Conservation (phyloP, 2,113 vertebrate genomes). For the Scomber scombrus region DNA sequence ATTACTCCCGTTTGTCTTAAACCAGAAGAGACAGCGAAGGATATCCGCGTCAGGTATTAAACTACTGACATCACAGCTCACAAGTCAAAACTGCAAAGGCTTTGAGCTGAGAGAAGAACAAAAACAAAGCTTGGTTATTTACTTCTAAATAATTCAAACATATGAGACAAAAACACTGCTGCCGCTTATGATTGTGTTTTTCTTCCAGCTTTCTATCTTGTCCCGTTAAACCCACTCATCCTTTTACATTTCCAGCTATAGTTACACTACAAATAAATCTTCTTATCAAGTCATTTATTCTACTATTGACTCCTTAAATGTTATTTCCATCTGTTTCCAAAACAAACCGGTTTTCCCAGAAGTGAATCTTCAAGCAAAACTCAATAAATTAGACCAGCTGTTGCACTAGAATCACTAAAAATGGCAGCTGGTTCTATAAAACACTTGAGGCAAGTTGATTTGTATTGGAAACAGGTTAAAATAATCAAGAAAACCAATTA, state of each 20-base stretch:
- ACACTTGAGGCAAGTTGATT: too few relatives aligned
- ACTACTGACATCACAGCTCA: background rate
- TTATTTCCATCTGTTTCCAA: background rate
- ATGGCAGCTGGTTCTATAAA: too few relatives aligned
- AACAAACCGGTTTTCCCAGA: background rate
- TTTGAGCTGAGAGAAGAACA: background rate
- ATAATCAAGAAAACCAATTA: too few relatives aligned
- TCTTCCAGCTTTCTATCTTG: background rate
- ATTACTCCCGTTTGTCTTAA: constrained; percentile 41
- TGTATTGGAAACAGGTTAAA: background rate
- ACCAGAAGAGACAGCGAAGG: constrained; percentile 26
- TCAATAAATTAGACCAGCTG: background rate
- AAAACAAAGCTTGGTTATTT: background rate
- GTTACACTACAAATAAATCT: background rate
- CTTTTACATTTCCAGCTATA: constrained; percentile 5
- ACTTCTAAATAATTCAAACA: background rate
- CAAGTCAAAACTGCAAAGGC: constrained; percentile 3
- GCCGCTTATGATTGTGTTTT: background rate
- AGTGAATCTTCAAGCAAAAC: too few relatives aligned
- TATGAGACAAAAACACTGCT: background rate
- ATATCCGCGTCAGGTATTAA: background rate
- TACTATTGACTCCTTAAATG: background rate
- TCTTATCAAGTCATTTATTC: background rate
- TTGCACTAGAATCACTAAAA: background rate
- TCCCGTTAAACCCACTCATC: constrained; percentile 40